Conservation (phyloP, 2,888 invertebrate genomes). For the Melinaea menophilus region DNA sequence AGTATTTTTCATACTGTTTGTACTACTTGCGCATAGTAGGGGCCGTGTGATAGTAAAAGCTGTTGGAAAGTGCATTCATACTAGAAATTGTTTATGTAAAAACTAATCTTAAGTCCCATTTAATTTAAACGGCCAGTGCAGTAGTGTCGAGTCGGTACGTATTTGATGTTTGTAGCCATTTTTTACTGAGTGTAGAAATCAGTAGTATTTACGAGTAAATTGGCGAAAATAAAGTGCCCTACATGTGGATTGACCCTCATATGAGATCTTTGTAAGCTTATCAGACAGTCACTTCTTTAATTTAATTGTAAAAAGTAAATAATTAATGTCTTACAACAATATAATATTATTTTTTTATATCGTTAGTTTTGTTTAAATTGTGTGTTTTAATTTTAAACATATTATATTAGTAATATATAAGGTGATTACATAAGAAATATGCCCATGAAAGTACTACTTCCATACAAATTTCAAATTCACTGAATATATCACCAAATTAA, state of each 20-base stretch:
- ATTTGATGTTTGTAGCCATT: conserved; percentile 70
- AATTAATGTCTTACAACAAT: background rate
- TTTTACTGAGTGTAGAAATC: conserved; percentile 61
- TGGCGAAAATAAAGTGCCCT: conserved; percentile 44
- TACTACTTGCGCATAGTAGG: conserved; percentile 69
- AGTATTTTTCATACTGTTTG: conserved; percentile 75
- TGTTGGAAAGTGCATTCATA: conserved; percentile 74
- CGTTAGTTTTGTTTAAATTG: no score
- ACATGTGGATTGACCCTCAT: conserved; percentile 40
- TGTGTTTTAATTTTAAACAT: no score
- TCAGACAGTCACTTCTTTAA: conserved; percentile 12
- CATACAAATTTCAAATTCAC: no score
- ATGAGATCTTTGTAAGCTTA: conserved; percentile 35
- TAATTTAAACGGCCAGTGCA: conserved; percentile 50
- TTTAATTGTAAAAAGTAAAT: background rate
- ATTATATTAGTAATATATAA: no score
- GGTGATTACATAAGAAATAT: no score
- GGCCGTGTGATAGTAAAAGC: conserved; percentile 74
- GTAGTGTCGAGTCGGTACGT: conserved; percentile 54
- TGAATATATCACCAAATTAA: no score
- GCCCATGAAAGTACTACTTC: no score
- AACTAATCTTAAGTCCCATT: conserved; percentile 70
- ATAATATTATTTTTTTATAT: background rate
- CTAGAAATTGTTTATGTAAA: conserved; percentile 65
- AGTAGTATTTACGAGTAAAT: conserved; percentile 60